A percentile compares a stretch with the other conserved stretches of the same genome.
Evolutionary conservation across 2,888 invertebrate genomes (phyloP).

Genomic region (Scrobipalpa costella): DNA sequence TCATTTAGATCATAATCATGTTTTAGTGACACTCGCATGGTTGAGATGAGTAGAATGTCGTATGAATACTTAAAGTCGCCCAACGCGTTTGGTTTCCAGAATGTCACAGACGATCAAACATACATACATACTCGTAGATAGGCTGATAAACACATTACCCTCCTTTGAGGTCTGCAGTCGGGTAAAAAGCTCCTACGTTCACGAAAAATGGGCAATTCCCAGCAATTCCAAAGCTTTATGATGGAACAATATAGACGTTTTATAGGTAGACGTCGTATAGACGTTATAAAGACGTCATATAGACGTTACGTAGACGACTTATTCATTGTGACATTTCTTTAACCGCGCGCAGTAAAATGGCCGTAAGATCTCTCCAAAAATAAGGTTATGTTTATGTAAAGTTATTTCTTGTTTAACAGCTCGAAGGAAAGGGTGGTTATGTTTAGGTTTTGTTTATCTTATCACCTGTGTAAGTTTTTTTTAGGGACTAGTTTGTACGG

Average conservation of each 20-base stretch:
- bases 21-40: no score
- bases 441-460: no score
- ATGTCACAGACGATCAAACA: no score
- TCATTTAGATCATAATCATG: no score
- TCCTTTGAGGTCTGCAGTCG: no score
- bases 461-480: not conserved
- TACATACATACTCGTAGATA: no score
- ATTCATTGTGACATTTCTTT: slow-evolving; percentile 10
- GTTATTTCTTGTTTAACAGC: not conserved
- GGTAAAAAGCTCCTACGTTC: not conserved
- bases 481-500: no score
- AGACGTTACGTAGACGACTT: slow-evolving; percentile 6
- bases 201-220: slow-evolving; percentile 2
- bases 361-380: not conserved
- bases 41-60: no score
- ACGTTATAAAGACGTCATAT: not conserved
- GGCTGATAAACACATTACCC: no score
- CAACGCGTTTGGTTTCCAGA: no score
- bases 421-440: not conserved
- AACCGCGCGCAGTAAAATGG: slow-evolving; percentile 1
- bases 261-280: not conserved
- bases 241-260: not conserved
- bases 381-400: slow-evolving; percentile 6
- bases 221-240: no score
- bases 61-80: no score